Percentiles rank a stretch among this genome's conserved stretches.
Conservation (phyloP, 1,140 invertebrate species). For the Hypsibius dujardini region DNA sequence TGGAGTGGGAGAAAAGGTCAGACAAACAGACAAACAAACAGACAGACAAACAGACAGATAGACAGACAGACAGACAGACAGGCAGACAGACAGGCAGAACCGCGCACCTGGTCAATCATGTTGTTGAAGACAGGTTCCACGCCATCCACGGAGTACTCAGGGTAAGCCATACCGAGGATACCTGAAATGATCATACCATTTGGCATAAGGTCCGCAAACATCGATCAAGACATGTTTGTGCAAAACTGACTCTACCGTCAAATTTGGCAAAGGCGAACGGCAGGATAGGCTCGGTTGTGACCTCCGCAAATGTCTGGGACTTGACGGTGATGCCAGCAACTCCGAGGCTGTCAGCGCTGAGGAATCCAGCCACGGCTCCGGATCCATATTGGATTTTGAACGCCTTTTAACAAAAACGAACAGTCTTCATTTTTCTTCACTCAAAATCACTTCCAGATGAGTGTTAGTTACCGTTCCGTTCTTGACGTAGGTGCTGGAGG, state of each 20-base stretch:
- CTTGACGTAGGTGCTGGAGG: constrained; percentile 23
- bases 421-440: too few species aligned
- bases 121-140: constrained; percentile 5
- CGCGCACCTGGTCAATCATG: constrained; percentile 1
- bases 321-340: constrained; percentile 11
- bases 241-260: too few species aligned
- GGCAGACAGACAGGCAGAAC: too few species aligned
- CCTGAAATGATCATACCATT: not conserved
- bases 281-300: not conserved
- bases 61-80: too few species aligned
- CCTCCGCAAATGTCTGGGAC: not conserved
- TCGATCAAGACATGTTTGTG: too few species aligned
- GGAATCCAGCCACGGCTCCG: constrained; percentile 25
- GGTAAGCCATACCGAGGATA: constrained; percentile 9
- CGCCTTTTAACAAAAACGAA: too few species aligned
- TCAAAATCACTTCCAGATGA: too few species aligned
- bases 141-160: not conserved
- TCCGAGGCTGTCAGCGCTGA: constrained; percentile 21
- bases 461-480: too few species aligned
- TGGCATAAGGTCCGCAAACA: too few species aligned
- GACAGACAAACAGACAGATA: too few species aligned
- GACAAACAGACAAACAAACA: too few species aligned
- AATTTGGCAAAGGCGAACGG: not conserved
- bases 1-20: too few species aligned
- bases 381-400: constrained; percentile 25